phyloP scores from a whole-genome alignment of 2,797 vertebrate species.

The Lepus townsendii region DNA sequence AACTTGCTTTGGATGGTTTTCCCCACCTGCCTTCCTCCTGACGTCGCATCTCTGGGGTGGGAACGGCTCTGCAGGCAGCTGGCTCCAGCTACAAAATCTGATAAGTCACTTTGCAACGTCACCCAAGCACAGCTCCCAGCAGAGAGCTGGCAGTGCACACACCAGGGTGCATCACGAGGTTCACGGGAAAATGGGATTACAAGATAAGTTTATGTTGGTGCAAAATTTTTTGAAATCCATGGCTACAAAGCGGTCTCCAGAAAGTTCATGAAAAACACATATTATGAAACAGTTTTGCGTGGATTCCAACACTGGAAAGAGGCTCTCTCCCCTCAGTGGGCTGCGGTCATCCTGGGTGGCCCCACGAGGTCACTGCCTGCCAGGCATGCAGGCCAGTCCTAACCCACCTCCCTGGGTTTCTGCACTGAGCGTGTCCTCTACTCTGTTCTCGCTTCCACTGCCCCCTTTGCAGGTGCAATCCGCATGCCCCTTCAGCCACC shows the following conservation, averaged over 20 bases:
- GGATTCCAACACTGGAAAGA: not conserved
- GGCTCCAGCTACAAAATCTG: not conserved
- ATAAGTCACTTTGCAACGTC: not conserved
- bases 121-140: not conserved
- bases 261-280: too few species aligned
- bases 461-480: not conserved
- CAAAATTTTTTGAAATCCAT: too few species aligned
- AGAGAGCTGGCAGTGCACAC: not conserved
- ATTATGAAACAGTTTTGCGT: too few species aligned
- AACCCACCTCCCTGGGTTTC: not conserved
- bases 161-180: not conserved
- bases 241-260: too few species aligned
- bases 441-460: not conserved
- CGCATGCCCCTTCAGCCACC: not conserved
- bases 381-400: not conserved
- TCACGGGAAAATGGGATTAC: too few species aligned
- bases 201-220: too few species aligned
- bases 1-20: not conserved
- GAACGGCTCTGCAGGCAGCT: not conserved
- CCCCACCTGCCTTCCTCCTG: not conserved
- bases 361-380: too few species aligned
- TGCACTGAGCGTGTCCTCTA: accelerated
- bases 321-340: accelerated
- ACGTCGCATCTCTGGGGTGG: too few species aligned
- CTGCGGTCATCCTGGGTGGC: accelerated